Evolutionary conservation across 2,888 invertebrate genomes (phyloP), one percentile per base, ranked within the genome.

Genomic region (Auanema sp.): DNA sequence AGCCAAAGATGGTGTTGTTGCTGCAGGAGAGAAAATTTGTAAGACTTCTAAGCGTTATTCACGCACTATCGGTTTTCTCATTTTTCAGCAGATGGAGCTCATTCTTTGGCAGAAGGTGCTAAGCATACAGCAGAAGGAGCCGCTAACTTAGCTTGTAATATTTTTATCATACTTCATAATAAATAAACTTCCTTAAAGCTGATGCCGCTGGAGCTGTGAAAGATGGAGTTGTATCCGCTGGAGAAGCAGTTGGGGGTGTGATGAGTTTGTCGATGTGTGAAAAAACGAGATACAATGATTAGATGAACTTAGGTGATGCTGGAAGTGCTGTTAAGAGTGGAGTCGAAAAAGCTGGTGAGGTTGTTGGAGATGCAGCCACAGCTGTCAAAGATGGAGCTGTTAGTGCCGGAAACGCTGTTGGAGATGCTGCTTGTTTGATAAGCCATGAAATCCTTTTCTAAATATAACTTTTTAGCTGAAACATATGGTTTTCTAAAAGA

Each of bases 241-340:
- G 51, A 16, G 65, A 61, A 18, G 52, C 58, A 33, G 61, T 56
- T n/a, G 65, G 47, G 33, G 58, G 40, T 40, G 41, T 61, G 3
- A 59, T 47, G 24, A 50, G 16, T n/a, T 16, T 11, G 12, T n/a
- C 24, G 16, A 12, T n/a, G 50, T n/a, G 2, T 16, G n/a, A 23
- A n/a, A 50, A 21, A 47, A 10, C 5, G 12, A 43, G 43, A 5
- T n/a, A 18, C 3, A n/a, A 47, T 47, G 10, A 16, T n/a, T 40
- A 53, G 57, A 21, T 43, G 44, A 57, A n/a, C 24, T 16, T 6
- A 47, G 44, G 44, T 40, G 23, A 16, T 42, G 57, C 57, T 3
- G 57, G 57, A 18, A 52, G 25, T 14, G 41, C 24, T 25, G 64
- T 51, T 11, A 54, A 53, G 12, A 54, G 42, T 54, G 63, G 25